Base-by-base conservation (phyloP, 2,113 vertebrate genomes). In the Tenebrosternarchus preto region DNA sequence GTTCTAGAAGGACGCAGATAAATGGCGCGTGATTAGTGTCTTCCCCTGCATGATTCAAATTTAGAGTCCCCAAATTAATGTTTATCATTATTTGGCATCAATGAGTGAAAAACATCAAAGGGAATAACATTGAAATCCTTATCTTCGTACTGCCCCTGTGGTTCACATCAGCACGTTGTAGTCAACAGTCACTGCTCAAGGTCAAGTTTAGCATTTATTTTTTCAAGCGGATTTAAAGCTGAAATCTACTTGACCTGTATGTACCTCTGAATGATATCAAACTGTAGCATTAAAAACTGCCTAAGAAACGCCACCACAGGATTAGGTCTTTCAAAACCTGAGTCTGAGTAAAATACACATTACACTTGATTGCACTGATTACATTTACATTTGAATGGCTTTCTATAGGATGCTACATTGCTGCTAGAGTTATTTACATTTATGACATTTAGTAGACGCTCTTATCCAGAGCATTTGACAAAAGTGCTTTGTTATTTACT, bases 1-100 rank as follows among this genome's bases (percentile, higher is more conserved):
- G 78, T 80, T 80, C 9, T 56, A 27, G 55, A 56, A 70, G 55
- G 55, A 69, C 59, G 69, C 79, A 74, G 79, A 74, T 80, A 80
- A 80, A 66, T 33, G 22, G 78, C 22, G 70, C 56, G 57, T 29
- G 64, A 43, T 73, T 39, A 24, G n/a, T 55, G 60, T 66, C 70
- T 61, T 74, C 33, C 78, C 61, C 31, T 24, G 60, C 56, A 43
- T 22, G 19, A 59, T 36, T 79, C 27, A 36, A 68, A 72, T 72
- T 63, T 80, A 73, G 39, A 36, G 64, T 12, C 36, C 22, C 59
- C n/a, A 55, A 71, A 63, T 60, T 63, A 43, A 50, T 50, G 43
- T 50, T 55, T 72, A 19, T 57, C 56, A 50, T 80, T 56, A 53
- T 72, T n/a, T 79, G 77, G 77, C 33, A 20, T 53, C 77, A 50